Evolutionary conservation across 2,888 invertebrate genomes (phyloP), one percentile per base, ranked within the genome.

Genomic region (Epinotia brunnichana): DNA sequence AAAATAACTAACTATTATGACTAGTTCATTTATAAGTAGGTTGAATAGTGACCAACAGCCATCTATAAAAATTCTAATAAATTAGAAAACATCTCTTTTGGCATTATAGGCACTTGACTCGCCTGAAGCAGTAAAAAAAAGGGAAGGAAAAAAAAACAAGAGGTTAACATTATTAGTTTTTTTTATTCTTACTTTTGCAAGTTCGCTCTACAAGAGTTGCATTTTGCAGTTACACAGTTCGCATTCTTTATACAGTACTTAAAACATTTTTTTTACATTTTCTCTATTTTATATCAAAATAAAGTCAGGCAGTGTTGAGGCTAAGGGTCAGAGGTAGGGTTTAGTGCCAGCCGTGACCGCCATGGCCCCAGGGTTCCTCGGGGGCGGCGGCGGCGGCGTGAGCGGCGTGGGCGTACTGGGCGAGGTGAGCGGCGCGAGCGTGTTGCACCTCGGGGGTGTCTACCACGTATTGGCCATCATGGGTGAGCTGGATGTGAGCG

Each of bases 381-480:
- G 93, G 92, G 35, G 91, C 78, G 71, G 92, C 77, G 66, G 93
- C 93, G 75, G 93, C 93, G 74, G 90, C 92, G 81, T 91, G 91
- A 1, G 92, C 92, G 74, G 90, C 91, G 76, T 85, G 86, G 11
- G 92, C 90, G 85, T 87, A 92, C 76, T 92, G 92, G 73, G 87
- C 81, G 3, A 91, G 83, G 80, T 93, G 92, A 44, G 90, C 87
- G 66, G 92, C 91, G 72, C 92, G 87, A 17, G 93, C 92, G 85
- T 93, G 93, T 64, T 92, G 92, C 0, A 93, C 93, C 81, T 92
- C 92, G 71, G 92, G 93, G 71, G 93, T 92, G 86, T 93, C 93
- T 0, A 92, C 90, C 29, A 93, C 92, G 90, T 89, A 92, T 78
- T 92, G 92, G 24, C 92, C 93, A 82, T 93, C 93, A 84, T 92